Conservation (phyloP, 1,140 invertebrate genomes). For the Charaxes varanes region DNA sequence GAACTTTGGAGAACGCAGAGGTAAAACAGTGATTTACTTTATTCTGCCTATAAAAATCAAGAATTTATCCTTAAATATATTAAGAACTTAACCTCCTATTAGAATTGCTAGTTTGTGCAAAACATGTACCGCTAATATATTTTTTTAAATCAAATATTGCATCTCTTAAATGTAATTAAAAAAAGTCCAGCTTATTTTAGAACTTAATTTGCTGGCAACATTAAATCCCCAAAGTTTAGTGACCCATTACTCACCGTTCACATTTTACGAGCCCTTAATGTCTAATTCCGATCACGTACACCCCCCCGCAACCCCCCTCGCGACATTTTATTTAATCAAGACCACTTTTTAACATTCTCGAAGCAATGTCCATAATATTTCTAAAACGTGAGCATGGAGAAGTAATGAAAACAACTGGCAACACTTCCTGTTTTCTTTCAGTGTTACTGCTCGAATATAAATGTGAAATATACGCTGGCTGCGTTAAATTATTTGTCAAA, state of each 20-base stretch:
- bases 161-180: no score
- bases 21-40: no score
- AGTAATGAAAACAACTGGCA: conserved; percentile 33
- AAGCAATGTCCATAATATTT: conserved; percentile 51
- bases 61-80: no score
- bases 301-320: conserved; percentile 28
- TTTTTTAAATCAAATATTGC: no score
- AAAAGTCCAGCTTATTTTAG: no score
- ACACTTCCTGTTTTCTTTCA: conserved; percentile 37
- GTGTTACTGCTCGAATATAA: conserved; percentile 26
- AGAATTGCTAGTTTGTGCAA: no score
- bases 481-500: not conserved
- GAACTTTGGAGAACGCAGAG: no score
- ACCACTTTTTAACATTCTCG: conserved; percentile 64
- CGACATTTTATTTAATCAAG: conserved; percentile 68
- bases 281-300: conserved; percentile 46
- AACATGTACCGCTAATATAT: no score
- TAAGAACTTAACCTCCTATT: no score
- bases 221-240: conserved; percentile 30
- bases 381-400: conserved; percentile 45
- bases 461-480: conserved; percentile 8
- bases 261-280: conserved; percentile 33
- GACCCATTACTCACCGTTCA: conserved; percentile 41
- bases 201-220: conserved; percentile 19
- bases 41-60: no score